Evolutionary conservation across 2,113 vertebrate genomes (phyloP).

Genomic region (Acrocephalus kingi): DNA sequence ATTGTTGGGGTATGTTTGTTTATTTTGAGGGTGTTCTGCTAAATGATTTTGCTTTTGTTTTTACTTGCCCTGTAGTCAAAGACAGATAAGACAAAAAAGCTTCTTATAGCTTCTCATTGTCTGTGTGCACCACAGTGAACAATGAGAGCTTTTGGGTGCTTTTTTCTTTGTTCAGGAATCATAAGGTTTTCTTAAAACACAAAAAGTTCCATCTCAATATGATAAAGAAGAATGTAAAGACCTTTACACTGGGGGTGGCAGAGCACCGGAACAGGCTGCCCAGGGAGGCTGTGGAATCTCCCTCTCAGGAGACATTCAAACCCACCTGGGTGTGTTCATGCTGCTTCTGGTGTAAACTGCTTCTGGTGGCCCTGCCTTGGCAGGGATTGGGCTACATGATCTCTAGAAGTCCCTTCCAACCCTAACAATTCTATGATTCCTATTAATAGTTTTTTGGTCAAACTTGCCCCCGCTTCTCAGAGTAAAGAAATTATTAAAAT

Average conservation of each 20-base stretch:
- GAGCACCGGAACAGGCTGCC: background rate
- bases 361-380: background rate
- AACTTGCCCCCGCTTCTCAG: background rate
- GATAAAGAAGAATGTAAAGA: background rate
- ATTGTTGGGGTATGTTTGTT: background rate
- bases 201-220: background rate
- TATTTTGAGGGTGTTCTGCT: background rate
- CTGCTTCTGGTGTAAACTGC: background rate
- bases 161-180: background rate
- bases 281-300: background rate
- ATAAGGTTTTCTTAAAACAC: background rate
- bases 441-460: background rate
- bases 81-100: background rate
- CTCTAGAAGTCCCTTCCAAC: background rate
- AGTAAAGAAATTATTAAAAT: background rate
- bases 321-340: background rate
- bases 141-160: background rate
- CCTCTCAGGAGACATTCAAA: background rate
- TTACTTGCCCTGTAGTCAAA: background rate
- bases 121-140: background rate
- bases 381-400: background rate
- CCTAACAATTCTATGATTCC: background rate
- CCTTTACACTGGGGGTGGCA: background rate
- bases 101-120: background rate
- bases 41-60: background rate